phyloP scores from a whole-genome alignment of 1,140 invertebrate species.

The Helicoverpa zea region DNA sequence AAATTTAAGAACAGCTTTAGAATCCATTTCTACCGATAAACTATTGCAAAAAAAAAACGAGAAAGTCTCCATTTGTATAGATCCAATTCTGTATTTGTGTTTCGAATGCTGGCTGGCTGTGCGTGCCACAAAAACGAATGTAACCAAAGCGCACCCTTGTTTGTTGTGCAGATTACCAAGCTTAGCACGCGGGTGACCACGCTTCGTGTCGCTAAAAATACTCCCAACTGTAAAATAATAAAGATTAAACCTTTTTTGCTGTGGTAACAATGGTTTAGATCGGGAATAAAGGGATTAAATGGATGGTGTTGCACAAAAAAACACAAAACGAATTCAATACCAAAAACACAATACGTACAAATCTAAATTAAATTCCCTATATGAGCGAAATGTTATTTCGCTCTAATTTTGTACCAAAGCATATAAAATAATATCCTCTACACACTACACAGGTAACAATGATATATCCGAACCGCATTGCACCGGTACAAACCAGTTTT shows the following conservation, averaged over 20 bases:
- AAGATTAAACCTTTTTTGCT: constrained; percentile 12
- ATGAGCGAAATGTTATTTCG: too few species aligned
- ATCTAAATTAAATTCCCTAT: too few species aligned
- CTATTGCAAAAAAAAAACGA: neutral
- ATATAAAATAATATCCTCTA: neutral
- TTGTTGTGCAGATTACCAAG: constrained; percentile 62
- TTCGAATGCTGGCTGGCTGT: neutral
- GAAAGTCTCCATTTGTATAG: constrained; percentile 5
- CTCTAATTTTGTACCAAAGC: too few species aligned
- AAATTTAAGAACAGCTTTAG: neutral
- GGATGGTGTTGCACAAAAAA: neutral
- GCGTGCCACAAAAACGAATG: constrained; percentile 52
- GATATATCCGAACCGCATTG: constrained; percentile 27
- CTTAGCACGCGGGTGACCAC: constrained; percentile 49
- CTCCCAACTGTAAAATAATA: neutral
- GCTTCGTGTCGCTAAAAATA: neutral
- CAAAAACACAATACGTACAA: too few species aligned
- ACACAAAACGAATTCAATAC: too few species aligned
- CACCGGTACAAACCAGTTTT: constrained; percentile 50
- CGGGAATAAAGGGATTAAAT: neutral
- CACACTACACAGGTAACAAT: neutral
- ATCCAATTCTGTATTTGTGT: neutral
- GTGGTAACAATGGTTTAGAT: too few species aligned
- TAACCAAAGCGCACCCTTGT: constrained; percentile 58
- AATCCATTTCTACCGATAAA: neutral